These are phyloP conservation scores for Cetonia aurata DNA, from an alignment of 2,888 invertebrate species.

Conservation along the genomic window DNA sequence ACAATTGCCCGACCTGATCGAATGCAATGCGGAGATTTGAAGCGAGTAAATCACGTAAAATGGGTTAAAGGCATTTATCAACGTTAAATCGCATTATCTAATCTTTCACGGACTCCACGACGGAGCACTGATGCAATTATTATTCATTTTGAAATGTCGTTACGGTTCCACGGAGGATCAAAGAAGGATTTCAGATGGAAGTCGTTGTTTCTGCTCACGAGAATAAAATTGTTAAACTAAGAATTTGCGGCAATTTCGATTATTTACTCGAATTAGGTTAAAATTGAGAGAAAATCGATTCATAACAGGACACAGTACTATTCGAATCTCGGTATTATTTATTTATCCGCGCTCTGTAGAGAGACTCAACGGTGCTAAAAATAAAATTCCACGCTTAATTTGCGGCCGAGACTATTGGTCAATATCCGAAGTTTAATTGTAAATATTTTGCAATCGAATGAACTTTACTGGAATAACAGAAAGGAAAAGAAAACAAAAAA, in stretches of 20 bases:
- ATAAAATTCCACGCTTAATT: slow-evolving; percentile 19
- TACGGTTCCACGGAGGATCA: not conserved
- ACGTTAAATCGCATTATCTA: slow-evolving; percentile 45
- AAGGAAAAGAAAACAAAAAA: not conserved
- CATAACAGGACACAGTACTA: no score
- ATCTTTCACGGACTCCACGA: slow-evolving; percentile 33
- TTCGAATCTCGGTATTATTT: no score
- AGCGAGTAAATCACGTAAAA: slow-evolving; percentile 38
- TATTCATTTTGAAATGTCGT: slow-evolving; percentile 14
- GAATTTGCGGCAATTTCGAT: not conserved
- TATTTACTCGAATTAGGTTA: not conserved
- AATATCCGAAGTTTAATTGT: slow-evolving; percentile 14
- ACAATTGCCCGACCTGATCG: slow-evolving; percentile 21
- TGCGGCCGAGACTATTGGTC: not conserved
- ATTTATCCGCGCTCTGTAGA: no score
- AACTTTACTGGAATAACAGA: not conserved
- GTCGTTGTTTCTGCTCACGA: not conserved
- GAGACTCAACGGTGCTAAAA: slow-evolving; percentile 9
- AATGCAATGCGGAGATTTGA: slow-evolving; percentile 13
- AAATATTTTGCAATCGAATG: slow-evolving; percentile 25
- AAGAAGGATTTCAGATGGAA: not conserved
- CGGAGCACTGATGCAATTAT: slow-evolving; percentile 22
- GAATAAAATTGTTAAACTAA: not conserved
- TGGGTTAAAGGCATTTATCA: slow-evolving; percentile 46
- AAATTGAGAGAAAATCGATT: no score